A percentile compares a stretch with the other conserved stretches of the same genome.
These are phyloP conservation scores for Diarsia rubi DNA, from an alignment of 2,888 invertebrate genomes.

Conservation along the genomic window DNA sequence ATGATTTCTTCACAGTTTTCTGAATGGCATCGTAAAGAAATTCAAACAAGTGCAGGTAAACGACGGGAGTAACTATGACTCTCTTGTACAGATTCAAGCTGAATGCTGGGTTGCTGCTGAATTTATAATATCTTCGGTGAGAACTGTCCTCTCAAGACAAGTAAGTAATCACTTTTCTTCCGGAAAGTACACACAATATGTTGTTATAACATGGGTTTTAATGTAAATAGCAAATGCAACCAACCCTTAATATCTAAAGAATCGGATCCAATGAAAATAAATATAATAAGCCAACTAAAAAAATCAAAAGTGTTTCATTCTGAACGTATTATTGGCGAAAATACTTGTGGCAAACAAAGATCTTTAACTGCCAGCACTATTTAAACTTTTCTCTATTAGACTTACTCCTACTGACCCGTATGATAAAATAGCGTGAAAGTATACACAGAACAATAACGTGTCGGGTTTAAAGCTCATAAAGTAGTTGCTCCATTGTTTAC, in stretches of 20 bases:
- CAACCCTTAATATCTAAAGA: too few species aligned
- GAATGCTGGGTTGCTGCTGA: too few species aligned
- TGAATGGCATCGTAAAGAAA: too few species aligned
- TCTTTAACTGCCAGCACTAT: not conserved
- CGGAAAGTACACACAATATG: too few species aligned
- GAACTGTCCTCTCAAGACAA: not conserved
- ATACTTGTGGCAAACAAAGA: not conserved
- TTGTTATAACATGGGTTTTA: too few species aligned
- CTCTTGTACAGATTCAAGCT: too few species aligned
- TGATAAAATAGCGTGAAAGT: conserved; percentile 31
- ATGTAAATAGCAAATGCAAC: too few species aligned
- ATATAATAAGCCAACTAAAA: not conserved
- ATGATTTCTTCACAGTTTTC: too few species aligned
- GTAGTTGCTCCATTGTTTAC: conserved; percentile 57
- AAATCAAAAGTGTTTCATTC: not conserved
- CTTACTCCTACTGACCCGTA: conserved; percentile 7
- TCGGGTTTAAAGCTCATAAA: conserved; percentile 60
- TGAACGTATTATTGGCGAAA: not conserved
- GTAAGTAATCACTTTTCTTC: not conserved
- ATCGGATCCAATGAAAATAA: too few species aligned
- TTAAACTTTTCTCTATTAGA: not conserved
- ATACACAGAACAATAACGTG: conserved; percentile 40
- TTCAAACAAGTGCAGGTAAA: too few species aligned
- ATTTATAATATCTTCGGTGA: not conserved
- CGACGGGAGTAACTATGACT: too few species aligned